A percentile compares a stretch with the other conserved stretches of the same genome.
These are phyloP conservation scores for Cerceris ruficornis DNA, from an alignment of 2,888 invertebrate species.

Conservation along the genomic window DNA sequence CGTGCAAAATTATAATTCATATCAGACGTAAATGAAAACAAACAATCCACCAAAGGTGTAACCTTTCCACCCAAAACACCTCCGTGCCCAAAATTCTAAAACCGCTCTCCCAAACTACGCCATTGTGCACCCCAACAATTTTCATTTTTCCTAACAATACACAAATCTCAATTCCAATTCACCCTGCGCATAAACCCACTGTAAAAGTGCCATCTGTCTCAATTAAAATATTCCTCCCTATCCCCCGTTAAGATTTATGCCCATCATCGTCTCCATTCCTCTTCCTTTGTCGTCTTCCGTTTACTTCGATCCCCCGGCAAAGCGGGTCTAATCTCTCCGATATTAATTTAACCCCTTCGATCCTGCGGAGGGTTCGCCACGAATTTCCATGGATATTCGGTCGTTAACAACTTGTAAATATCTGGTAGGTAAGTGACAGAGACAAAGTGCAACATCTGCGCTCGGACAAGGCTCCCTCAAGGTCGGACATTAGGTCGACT, in stretches of 20 bases:
- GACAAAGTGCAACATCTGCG: conserved; percentile 55
- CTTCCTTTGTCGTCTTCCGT: neutral
- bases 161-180: no score
- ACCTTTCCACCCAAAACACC: no score
- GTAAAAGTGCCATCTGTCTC: no score
- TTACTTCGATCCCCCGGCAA: neutral
- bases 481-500: conserved; percentile 46
- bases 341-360: conserved; percentile 1
- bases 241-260: neutral
- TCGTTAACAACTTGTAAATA: conserved; percentile 59
- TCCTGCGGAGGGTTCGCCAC: conserved; percentile 3
- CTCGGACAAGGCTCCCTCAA: conserved; percentile 20
- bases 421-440: conserved; percentile 38
- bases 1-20: no score
- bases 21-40: no score
- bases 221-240: neutral
- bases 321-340: neutral
- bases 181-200: no score
- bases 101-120: no score
- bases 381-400: conserved; percentile 21
- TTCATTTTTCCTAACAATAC: no score
- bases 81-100: no score
- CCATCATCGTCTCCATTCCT: neutral
- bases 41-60: no score
- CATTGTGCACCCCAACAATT: no score